Percentiles rank a stretch among this genome's conserved stretches.
Evolutionary conservation across 2,113 vertebrate genomes (phyloP).

Genomic region (Coptodon bakossiorum): DNA sequence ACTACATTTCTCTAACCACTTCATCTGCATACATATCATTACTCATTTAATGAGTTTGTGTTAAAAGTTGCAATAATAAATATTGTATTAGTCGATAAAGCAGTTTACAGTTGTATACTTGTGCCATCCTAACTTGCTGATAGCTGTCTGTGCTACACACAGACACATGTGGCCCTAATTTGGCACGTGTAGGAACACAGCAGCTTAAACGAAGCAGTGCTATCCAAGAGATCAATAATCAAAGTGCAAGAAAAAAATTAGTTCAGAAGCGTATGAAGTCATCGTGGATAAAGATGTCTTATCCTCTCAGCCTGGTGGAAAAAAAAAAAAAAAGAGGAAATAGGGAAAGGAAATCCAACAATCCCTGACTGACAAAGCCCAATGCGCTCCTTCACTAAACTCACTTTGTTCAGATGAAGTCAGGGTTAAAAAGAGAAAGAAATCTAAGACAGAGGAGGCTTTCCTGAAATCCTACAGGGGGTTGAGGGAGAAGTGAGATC

Average conservation of each 20-base stretch:
- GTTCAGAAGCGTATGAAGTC: slow-evolving; percentile 46
- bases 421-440: slow-evolving; percentile 53
- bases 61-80: not conserved
- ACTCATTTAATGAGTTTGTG: not conserved
- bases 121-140: not conserved
- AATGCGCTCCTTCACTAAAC: slow-evolving; percentile 49
- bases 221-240: slow-evolving; percentile 36
- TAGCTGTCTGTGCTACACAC: not conserved
- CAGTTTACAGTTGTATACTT: not conserved
- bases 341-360: slow-evolving; percentile 47
- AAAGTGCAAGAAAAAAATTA: slow-evolving; percentile 4
- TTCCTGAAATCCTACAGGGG: slow-evolving; percentile 68
- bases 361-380: slow-evolving; percentile 55
- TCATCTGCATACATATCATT: not conserved
- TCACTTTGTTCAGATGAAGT: slow-evolving; percentile 62
- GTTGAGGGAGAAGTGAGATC: slow-evolving; percentile 68
- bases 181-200: not conserved
- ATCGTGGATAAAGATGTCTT: slow-evolving; percentile 47
- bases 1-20: not conserved
- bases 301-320: slow-evolving; percentile 33
- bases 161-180: slow-evolving; percentile 6
- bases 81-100: not conserved
- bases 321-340: slow-evolving; percentile 19
- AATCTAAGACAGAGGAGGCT: slow-evolving; percentile 63
- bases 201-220: not conserved